Evolutionary conservation across 2,113 vertebrate species (phyloP), one percentile per base, ranked within the genome.

Genomic region (Istiophorus platypterus): DNA sequence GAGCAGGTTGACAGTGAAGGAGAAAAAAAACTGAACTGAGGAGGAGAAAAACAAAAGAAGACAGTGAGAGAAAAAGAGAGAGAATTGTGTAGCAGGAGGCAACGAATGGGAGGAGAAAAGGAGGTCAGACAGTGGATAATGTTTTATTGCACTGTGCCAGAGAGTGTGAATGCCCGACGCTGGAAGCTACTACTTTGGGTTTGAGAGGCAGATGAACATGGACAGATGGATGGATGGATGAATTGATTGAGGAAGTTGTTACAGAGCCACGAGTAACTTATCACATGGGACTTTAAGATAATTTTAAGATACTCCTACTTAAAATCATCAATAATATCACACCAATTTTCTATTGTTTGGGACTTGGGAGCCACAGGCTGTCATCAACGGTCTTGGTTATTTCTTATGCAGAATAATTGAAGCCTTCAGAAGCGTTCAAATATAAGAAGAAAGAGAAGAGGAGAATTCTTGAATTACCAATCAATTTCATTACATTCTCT

Each of bases 51-150:
- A 31, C n/a, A 15, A 67, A 61, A 47, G 64, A 22, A 51, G 42
- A 69, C 51, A 62, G 37, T 54, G 62, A 34, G 41, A 64, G 42
- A 51, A 26, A 14, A 26, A 61, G 65, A 65, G 34, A n/a, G 29
- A 13, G 58, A 29, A n/a, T 1, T 20, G 41, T 76, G 54, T 61
- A 61, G 31, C 8, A 41, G 47, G 56, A 85, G 66, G 64, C 41
- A 69, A 72, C 10, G 13, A 83, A 67, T 78, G 89, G 79, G 77
- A 82, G 34, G 81, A 68, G 64, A 76, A 85, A 92, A 91, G 59
- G 62, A 93, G 87, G 90, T 86, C 85, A 92, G 76, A 85, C 69
- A 68, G 80, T 61, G 76, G 81, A 77, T 82, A 56, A 78, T 76
- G 65, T 86, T 88, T 85, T 63, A 66, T 85, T 72, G 27, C 39